These are phyloP conservation scores for Latrodectus elegans DNA, from an alignment of 2,888 invertebrate species.

Conservation along the genomic window DNA sequence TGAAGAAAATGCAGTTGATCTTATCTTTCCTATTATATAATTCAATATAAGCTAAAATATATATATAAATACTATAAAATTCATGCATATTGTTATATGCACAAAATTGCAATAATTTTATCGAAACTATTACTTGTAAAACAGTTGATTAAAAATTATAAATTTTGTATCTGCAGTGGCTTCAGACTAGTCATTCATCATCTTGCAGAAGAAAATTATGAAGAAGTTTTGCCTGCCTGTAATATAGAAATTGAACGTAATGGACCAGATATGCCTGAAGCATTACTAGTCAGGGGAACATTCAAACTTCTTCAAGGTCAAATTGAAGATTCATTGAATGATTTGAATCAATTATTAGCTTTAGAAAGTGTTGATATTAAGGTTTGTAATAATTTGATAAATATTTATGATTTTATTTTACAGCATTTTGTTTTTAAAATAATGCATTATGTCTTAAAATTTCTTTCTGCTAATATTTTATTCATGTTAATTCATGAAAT, in stretches of 20 bases:
- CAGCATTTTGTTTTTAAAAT: too few relatives aligned
- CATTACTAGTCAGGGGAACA: slow-evolving; percentile 87
- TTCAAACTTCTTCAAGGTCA: slow-evolving; percentile 85
- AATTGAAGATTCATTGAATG: slow-evolving; percentile 74
- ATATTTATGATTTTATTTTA: too few relatives aligned
- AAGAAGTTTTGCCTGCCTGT: slow-evolving; percentile 86
- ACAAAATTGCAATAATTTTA: too few relatives aligned
- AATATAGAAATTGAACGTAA: slow-evolving; percentile 83
- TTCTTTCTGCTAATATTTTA: too few relatives aligned
- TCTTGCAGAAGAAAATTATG: slow-evolving; percentile 83
- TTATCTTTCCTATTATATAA: too few relatives aligned
- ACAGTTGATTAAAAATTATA: background rate
- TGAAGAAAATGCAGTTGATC: too few relatives aligned
- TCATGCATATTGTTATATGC: too few relatives aligned
- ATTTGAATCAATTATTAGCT: slow-evolving; percentile 83
- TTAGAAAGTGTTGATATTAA: slow-evolving; percentile 80
- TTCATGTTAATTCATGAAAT: too few relatives aligned
- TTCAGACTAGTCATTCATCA: slow-evolving; percentile 84
- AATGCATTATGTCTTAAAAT: too few relatives aligned
- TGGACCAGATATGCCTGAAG: slow-evolving; percentile 74
- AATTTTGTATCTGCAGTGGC: slow-evolving; percentile 77
- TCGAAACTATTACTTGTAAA: too few relatives aligned
- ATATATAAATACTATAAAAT: too few relatives aligned
- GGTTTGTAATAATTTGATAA: slow-evolving; percentile 71
- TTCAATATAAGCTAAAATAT: too few relatives aligned